Conservation (phyloP, 2,888 invertebrate genomes). For the Watsonalla cultraria region DNA sequence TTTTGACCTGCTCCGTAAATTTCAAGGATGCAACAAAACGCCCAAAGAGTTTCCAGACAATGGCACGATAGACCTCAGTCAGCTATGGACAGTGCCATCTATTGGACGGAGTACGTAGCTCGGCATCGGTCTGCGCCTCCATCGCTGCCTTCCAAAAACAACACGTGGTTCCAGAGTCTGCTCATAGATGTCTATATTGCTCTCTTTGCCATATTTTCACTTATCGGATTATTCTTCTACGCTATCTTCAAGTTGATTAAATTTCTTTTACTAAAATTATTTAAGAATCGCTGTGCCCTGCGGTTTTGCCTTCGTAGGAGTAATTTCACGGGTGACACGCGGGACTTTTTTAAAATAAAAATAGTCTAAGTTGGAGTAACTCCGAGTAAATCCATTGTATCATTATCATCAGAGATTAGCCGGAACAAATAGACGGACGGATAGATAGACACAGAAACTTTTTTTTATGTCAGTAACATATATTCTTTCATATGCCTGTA, state of each 20-base stretch:
- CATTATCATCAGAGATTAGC: no score
- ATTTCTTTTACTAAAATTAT: slow-evolving; percentile 17
- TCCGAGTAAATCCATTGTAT: no score
- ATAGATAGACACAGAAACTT: no score
- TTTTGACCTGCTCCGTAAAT: slow-evolving; percentile 3
- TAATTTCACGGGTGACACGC: no score
- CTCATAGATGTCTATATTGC: slow-evolving; percentile 52
- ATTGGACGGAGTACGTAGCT: slow-evolving; percentile 82
- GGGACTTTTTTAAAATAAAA: no score
- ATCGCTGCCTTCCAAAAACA: slow-evolving; percentile 35
- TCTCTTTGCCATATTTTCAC: slow-evolving; percentile 23
- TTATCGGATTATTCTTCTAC: slow-evolving; percentile 22
- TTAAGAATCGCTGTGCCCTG: no score
- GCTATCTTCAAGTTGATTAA: slow-evolving; percentile 24
- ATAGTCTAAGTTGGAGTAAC: no score
- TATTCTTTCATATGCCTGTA: no score
- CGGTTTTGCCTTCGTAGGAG: no score
- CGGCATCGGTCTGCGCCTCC: slow-evolving; percentile 58
- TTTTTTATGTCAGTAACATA: no score
- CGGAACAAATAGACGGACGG: no score
- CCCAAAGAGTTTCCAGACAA: slow-evolving; percentile 63
- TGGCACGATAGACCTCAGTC: slow-evolving; percentile 77
- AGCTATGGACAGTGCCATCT: slow-evolving; percentile 79
- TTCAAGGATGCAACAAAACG: slow-evolving; percentile 57
- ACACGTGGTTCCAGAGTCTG: slow-evolving; percentile 38